Conservation (phyloP, 2,888 invertebrate genomes). For the Ceriagrion tenellum region DNA sequence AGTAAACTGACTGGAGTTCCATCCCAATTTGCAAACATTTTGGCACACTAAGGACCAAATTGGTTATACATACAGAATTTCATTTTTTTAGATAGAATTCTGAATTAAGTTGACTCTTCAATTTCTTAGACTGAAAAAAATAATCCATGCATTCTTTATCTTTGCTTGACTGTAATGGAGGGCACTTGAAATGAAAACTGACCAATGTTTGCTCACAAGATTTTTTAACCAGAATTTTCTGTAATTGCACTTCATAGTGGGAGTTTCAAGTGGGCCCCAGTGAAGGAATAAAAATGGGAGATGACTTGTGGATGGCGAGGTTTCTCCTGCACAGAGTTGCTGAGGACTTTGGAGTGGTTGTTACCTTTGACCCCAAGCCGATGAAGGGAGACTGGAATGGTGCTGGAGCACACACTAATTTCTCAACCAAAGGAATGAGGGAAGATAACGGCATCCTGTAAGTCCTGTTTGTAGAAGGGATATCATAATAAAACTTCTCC, state of each 20-base stretch:
- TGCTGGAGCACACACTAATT: slow-evolving; percentile 96
- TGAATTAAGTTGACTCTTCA: too few relatives aligned
- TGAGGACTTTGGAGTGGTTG: slow-evolving; percentile 94
- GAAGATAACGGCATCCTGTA: slow-evolving; percentile 88
- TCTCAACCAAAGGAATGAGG: slow-evolving; percentile 95
- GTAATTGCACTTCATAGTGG: slow-evolving; percentile 80
- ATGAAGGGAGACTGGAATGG: slow-evolving; percentile 95
- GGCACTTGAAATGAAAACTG: too few relatives aligned
- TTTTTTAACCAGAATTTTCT: not conserved
- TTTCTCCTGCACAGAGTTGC: slow-evolving; percentile 93
- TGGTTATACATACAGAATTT: too few relatives aligned
- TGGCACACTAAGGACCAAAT: too few relatives aligned
- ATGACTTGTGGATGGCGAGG: slow-evolving; percentile 93
- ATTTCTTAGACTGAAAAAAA: too few relatives aligned
- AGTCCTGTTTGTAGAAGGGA: slow-evolving; percentile 73
- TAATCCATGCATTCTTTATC: not conserved
- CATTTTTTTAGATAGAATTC: too few relatives aligned
- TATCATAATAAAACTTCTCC: not conserved
- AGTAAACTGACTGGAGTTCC: not conserved
- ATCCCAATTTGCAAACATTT: too few relatives aligned
- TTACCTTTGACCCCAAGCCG: slow-evolving; percentile 88
- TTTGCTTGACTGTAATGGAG: not conserved
- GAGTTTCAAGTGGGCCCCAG: slow-evolving; percentile 96
- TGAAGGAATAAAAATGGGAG: slow-evolving; percentile 89
- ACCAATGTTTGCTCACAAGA: not conserved